Evolutionary conservation across 2,113 vertebrate species (phyloP), one percentile per base, ranked within the genome.

Genomic region (Daboia siamensis): DNA sequence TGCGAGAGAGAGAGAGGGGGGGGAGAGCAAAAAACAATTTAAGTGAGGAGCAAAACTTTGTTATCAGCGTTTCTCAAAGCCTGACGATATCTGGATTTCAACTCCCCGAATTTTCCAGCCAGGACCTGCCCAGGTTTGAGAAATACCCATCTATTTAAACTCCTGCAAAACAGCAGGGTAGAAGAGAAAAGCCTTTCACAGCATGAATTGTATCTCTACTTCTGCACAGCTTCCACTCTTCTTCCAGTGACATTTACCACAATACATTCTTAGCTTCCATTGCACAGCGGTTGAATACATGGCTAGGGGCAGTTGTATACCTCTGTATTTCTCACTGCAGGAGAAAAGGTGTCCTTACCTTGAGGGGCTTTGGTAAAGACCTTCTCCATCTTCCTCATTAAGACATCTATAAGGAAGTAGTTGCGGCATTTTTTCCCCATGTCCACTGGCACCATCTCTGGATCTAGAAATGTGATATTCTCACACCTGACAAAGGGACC

Each of bases 331-430:
- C n/a, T 26, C 12, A 20, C 1, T 48, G 54, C 13, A 26, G 12
- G 3, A 74, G 57, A 24, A 33, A 39, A n/a, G n/a, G 0, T 3
- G 1, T 2, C 1, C 0, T 91, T 93, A 96, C 96, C 96, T 39
- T 92, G 96, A 11, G 94, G 96, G 29, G 95, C 95, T 93, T 95
- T 96, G 15, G 74, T 86, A 89, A 96, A 96, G 10, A 95, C 92
- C 1, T 96, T 96, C 94, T 97, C 96, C 97, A 98, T 98, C 92
- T 97, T 98, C 59, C 96, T 97, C 97, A 98, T 96, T 57, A 97
- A 97, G 95, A 97, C 96, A 0, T 97, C 97, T 92, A 97, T 96
- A 94, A 98, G 95, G 90, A 98, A 98, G 90, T 97, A 97, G 91
- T 98, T 97, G 64, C 96, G 96, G 24, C 96, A 96, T 59, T 97